Conservation (phyloP, 2,113 vertebrate species). For the Coracopsis vasa region DNA sequence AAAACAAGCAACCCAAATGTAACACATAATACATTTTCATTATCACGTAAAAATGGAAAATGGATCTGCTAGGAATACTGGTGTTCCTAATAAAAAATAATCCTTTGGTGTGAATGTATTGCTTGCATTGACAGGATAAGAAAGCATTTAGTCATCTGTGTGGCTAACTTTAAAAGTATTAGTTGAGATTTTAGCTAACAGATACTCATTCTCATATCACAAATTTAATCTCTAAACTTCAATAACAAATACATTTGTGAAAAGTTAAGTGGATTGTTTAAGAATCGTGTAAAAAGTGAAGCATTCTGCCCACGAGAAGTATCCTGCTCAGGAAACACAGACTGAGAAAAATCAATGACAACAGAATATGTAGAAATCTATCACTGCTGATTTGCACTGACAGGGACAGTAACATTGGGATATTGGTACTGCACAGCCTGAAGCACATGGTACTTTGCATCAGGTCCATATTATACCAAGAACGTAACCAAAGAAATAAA, state of each 20-base stretch:
- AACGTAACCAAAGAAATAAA: not conserved
- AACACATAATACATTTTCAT: not conserved
- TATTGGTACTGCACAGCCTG: not conserved
- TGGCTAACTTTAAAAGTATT: not conserved
- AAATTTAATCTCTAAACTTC: not conserved
- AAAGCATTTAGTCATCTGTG: not conserved
- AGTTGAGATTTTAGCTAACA: not conserved
- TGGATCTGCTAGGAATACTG: not conserved
- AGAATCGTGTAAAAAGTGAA: not conserved
- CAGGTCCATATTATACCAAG: not conserved
- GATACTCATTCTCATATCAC: not conserved
- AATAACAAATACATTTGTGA: not conserved
- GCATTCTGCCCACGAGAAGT: not conserved
- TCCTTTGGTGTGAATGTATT: not conserved
- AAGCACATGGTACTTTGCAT: not conserved
- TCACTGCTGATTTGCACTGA: not conserved
- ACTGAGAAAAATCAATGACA: not conserved
- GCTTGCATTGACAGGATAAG: not conserved
- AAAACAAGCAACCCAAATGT: not conserved
- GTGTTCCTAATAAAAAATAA: not conserved
- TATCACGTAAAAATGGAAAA: not conserved
- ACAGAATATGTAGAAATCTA: not conserved
- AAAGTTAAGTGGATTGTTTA: not conserved
- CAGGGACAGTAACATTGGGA: accelerated
- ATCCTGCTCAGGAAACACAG: not conserved